phyloP scores from a whole-genome alignment of 2,113 vertebrate species.

The Scalopus aquaticus region DNA sequence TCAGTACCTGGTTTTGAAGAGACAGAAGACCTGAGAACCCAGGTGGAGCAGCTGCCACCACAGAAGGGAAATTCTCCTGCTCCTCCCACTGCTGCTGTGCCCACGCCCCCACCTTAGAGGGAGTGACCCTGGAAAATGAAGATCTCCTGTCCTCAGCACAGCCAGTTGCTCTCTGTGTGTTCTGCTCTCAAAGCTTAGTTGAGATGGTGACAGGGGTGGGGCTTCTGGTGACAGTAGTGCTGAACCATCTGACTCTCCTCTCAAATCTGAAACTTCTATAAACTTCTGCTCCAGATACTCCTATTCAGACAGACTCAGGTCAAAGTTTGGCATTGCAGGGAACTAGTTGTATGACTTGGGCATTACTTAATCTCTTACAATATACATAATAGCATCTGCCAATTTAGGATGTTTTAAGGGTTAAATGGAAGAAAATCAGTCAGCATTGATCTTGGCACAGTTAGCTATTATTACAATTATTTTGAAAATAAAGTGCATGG shows the following conservation, averaged over 20 bases:
- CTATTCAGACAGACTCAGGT: background rate
- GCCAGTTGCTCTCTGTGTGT: background rate
- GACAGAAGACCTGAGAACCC: background rate
- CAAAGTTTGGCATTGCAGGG: no score
- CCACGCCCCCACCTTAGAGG: no score
- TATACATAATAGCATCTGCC: no score
- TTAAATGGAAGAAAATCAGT: background rate
- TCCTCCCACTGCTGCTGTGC: background rate
- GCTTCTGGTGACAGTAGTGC: background rate
- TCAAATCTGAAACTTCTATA: background rate
- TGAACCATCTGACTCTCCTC: background rate
- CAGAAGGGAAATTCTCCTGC: background rate
- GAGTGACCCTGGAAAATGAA: background rate
- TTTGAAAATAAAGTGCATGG: background rate
- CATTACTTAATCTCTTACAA: no score
- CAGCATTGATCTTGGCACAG: background rate
- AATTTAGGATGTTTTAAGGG: background rate
- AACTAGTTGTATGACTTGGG: no score
- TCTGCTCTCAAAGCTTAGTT: background rate
- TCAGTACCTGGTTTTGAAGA: background rate
- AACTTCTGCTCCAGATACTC: background rate
- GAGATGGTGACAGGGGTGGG: background rate
- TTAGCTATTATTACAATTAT: background rate
- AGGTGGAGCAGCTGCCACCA: background rate
- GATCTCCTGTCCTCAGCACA: background rate